Evolutionary conservation across 2,888 invertebrate species (phyloP).

Genomic region (Laspeyria flexula): DNA sequence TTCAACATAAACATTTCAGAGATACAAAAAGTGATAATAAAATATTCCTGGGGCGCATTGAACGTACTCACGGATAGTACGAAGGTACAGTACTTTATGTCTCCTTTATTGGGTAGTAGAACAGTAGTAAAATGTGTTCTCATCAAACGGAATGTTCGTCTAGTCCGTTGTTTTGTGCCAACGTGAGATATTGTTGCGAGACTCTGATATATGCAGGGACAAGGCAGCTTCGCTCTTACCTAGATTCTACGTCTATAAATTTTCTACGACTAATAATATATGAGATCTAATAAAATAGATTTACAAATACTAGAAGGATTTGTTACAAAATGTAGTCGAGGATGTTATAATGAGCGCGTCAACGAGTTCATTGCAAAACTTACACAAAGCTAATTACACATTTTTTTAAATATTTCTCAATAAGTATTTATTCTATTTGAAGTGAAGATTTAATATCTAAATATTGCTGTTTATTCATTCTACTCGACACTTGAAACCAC

Average conservation of each 20-base stretch:
- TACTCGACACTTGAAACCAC: constrained; percentile 9
- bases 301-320: not conserved
- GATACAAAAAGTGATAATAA: constrained; percentile 44
- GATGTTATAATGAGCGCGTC: not conserved
- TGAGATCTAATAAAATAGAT: not conserved
- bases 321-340: not conserved
- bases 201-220: constrained; percentile 9
- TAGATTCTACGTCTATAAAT: not conserved
- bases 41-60: constrained; percentile 49
- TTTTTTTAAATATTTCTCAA: not conserved
- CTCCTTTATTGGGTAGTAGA: constrained; percentile 69
- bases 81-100: constrained; percentile 63
- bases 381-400: no score
- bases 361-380: not conserved
- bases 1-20: constrained; percentile 31
- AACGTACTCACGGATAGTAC: constrained; percentile 24
- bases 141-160: constrained; percentile 58
- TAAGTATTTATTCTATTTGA: no score
- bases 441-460: constrained; percentile 3
- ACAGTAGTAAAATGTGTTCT: constrained; percentile 66
- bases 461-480: constrained; percentile 8
- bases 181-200: constrained; percentile 18
- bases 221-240: not conserved
- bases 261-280: constrained; percentile 4
- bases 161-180: constrained; percentile 38